phyloP scores from a whole-genome alignment of 1,140 invertebrate genomes.

The Drosophila kohkoa region DNA sequence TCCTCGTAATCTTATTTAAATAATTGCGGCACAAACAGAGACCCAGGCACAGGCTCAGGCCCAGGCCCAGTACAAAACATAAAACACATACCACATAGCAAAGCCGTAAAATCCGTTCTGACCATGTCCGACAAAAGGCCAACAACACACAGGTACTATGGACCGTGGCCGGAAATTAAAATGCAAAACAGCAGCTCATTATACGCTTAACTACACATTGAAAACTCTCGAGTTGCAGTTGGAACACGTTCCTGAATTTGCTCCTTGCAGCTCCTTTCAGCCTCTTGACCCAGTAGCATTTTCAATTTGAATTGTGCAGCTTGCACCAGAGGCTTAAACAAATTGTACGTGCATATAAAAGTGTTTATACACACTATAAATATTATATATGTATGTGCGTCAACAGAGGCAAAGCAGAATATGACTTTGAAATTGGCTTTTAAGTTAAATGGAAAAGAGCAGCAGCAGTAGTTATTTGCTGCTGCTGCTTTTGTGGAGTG shows the following conservation, averaged over 20 bases:
- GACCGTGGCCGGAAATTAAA: slow-evolving; percentile 73
- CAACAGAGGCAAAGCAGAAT: too few relatives aligned
- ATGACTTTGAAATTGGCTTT: too few relatives aligned
- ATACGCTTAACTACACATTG: slow-evolving; percentile 72
- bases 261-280: neutral
- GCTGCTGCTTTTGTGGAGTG: neutral
- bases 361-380: too few relatives aligned
- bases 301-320: slow-evolving; percentile 11
- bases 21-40: slow-evolving; percentile 70
- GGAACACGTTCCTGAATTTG: slow-evolving; percentile 5
- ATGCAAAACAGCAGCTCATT: slow-evolving; percentile 82
- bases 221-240: slow-evolving; percentile 12
- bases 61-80: slow-evolving; percentile 18
- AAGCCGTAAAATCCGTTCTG: slow-evolving; percentile 59
- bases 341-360: neutral
- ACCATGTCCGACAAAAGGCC: slow-evolving; percentile 28
- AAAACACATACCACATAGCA: slow-evolving; percentile 36
- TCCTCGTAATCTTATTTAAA: slow-evolving; percentile 81
- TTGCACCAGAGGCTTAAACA: slow-evolving; percentile 2
- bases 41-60: neutral
- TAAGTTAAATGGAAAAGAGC: neutral
- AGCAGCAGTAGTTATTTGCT: neutral
- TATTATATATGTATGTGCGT: too few relatives aligned
- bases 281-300: slow-evolving; percentile 12
- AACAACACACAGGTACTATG: slow-evolving; percentile 19